A percentile compares a stretch with the other conserved stretches of the same genome.
Evolutionary conservation across 2,888 invertebrate species (phyloP).

Genomic region (Cantharis flavilabris): DNA sequence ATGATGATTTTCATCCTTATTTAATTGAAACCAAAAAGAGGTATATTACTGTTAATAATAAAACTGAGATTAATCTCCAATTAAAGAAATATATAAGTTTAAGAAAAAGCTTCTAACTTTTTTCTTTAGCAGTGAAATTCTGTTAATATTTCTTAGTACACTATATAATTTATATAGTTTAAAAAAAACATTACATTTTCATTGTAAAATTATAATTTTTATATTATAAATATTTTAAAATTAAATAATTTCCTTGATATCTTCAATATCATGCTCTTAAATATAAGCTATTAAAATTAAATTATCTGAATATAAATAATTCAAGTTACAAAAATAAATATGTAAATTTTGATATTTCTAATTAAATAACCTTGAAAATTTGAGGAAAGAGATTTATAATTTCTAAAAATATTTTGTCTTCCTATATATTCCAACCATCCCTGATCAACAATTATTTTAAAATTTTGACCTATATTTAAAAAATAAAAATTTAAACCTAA

Average conservation of each 20-base stretch:
- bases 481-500: slow-evolving; percentile 55
- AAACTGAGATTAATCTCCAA: slow-evolving; percentile 53
- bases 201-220: slow-evolving; percentile 63
- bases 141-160: slow-evolving; percentile 56
- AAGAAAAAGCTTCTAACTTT: slow-evolving; percentile 68
- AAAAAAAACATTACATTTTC: slow-evolving; percentile 70
- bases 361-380: slow-evolving; percentile 55
- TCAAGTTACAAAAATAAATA: slow-evolving; percentile 31
- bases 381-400: slow-evolving; percentile 54
- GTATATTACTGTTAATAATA: too few species aligned
- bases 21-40: too few species aligned
- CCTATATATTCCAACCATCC: slow-evolving; percentile 35
- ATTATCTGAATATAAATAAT: slow-evolving; percentile 48
- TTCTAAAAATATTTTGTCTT: slow-evolving; percentile 40
- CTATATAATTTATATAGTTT: slow-evolving; percentile 62
- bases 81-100: slow-evolving; percentile 59
- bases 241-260: slow-evolving; percentile 50
- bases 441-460: slow-evolving; percentile 55
- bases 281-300: slow-evolving; percentile 53
- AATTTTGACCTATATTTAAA: slow-evolving; percentile 54
- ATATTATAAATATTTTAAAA: slow-evolving; percentile 44
- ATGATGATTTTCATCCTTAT: slow-evolving; percentile 35
- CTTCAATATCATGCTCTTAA: slow-evolving; percentile 58
- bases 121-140: slow-evolving; percentile 55
- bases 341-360: slow-evolving; percentile 60